These are phyloP conservation scores for Cyclopterus lumpus DNA, from an alignment of 2,797 vertebrate species.

Conservation along the genomic window DNA sequence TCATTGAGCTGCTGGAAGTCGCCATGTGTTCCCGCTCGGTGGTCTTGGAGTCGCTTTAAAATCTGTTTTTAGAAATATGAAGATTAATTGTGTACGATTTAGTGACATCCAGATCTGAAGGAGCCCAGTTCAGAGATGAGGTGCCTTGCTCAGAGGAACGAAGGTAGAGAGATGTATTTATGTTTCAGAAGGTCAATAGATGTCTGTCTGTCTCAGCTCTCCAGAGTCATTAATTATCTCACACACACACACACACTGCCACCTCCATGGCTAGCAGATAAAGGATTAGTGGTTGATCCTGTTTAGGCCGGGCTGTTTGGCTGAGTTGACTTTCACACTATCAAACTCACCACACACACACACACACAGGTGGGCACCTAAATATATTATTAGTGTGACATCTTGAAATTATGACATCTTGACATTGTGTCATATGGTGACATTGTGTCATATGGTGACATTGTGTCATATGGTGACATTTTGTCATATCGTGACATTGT, in stretches of 20 bases:
- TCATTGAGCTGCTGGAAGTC: no score
- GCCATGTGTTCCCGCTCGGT: no score
- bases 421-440: no score
- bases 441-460: no score
- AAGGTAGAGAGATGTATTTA: conserved; percentile 15
- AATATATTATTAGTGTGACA: no score
- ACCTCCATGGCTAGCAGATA: background rate
- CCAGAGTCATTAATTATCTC: conserved; percentile 63
- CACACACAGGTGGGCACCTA: no score
- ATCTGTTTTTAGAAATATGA: background rate
- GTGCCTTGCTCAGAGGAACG: conserved; percentile 17
- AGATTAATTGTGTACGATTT: background rate
- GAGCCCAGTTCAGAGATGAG: background rate
- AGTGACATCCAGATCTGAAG: no score
- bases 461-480: no score
- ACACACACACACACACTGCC: conserved; percentile 41
- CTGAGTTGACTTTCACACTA: background rate
- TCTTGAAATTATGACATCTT: no score
- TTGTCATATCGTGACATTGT: no score
- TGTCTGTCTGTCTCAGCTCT: conserved; percentile 17
- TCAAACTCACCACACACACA: background rate
- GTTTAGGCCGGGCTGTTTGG: background rate
- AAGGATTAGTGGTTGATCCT: background rate
- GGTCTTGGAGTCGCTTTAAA: background rate
- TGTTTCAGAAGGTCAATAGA: conserved; percentile 49